Evolutionary conservation across 2,797 vertebrate species (phyloP), one percentile per base, ranked within the genome.

Genomic region (Protonibea diacanthus): DNA sequence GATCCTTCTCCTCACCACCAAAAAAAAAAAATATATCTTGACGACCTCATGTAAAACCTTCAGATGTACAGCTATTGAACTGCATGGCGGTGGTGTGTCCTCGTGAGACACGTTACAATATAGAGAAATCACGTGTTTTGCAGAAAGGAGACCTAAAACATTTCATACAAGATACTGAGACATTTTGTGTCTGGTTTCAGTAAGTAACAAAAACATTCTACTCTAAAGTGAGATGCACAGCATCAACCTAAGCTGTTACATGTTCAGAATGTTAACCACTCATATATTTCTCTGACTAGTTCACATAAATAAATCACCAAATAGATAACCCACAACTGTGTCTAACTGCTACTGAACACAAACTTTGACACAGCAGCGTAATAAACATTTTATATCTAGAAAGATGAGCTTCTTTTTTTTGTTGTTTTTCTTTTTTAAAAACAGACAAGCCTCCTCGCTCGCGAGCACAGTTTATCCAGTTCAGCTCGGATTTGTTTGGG

Each of bases 281-380:
- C 82, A 65, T 84, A 88, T 80, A 71, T 75, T 86, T 92, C 78
- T 91, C 88, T 90, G 85, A 92, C 92, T 90, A 91, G 48, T 90
- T 93, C 87, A 94, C 93, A 93, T 94, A 89, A 93, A 95, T 92
- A 93, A 94, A 88, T 90, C 92, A 93, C 91, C 91, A 91, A 88
- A 94, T 88, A 93, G 88, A 90, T 91, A 91, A 90, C 76, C 89
- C 89, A 91, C 83, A 52, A 88, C 93, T 88, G 92, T 92, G 93
- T 91, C 93, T 93, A 94, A 94, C 90, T 91, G 92, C 91, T 92
- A 94, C 90, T 85, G 78, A 94, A 93, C 90, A 93, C 90, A 91
- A 91, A 91, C 80, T 38, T 2, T 76, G 88, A 93, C 92, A 94
- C 93, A 93, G 93, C 91, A 91, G 92, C 90, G 88, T 87, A 86